phyloP scores from a whole-genome alignment of 2,113 vertebrate genomes.

The Neopipo cinnamomea region DNA sequence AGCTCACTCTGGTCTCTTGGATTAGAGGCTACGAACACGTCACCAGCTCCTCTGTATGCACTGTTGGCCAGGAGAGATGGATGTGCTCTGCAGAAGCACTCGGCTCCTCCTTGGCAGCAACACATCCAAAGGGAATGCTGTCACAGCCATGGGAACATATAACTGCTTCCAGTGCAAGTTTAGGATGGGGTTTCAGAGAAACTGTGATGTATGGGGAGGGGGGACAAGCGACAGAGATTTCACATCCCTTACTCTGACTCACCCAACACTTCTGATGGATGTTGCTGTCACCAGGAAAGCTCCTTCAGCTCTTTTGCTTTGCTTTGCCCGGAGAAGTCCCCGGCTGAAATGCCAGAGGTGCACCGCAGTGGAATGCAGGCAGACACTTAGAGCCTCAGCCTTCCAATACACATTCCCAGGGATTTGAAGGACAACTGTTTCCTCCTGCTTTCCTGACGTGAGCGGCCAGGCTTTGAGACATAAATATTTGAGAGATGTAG shows the following conservation, averaged over 20 bases:
- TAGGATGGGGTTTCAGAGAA: background rate
- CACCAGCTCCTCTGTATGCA: background rate
- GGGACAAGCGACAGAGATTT: background rate
- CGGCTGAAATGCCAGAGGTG: background rate
- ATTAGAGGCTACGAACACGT: background rate
- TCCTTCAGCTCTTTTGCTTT: background rate
- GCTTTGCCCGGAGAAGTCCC: background rate
- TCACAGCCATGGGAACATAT: background rate
- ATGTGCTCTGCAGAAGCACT: background rate
- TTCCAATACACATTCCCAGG: background rate
- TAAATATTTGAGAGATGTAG: background rate
- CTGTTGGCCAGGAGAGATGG: background rate
- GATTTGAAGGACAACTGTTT: background rate
- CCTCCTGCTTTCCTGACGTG: background rate
- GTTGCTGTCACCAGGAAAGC: background rate
- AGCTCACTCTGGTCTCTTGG: constrained; percentile 2
- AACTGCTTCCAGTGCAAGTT: background rate
- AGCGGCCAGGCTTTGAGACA: background rate
- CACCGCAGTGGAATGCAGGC: background rate
- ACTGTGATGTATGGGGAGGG: background rate
- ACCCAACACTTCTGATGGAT: background rate
- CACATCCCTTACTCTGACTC: background rate
- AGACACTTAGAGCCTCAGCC: background rate
- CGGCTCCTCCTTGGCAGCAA: background rate
- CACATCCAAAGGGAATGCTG: background rate